Evolutionary conservation across 2,888 invertebrate species (phyloP).

Genomic region (Rhamnusium bicolor): DNA sequence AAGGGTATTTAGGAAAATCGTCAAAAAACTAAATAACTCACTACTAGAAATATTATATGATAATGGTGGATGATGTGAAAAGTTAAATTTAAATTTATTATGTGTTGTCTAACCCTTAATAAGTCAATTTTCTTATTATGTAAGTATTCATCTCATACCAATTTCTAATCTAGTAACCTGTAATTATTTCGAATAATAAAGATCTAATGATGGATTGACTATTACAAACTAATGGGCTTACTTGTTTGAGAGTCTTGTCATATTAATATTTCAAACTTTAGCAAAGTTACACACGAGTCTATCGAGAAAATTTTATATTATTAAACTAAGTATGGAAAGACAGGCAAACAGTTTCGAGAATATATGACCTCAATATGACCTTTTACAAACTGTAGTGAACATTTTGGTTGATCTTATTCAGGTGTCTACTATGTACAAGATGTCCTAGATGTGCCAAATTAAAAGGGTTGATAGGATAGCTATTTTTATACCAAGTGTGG

Average conservation of each 20-base stretch:
- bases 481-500: too few relatives aligned
- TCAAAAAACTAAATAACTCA: too few relatives aligned
- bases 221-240: not conserved
- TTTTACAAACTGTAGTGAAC: not conserved
- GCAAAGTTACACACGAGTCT: not conserved
- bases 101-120: too few relatives aligned
- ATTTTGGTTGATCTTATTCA: too few relatives aligned
- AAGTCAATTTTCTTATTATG: too few relatives aligned
- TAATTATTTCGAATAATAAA: not conserved
- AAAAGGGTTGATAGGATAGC: too few relatives aligned
- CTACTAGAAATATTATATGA: too few relatives aligned
- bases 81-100: too few relatives aligned
- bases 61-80: too few relatives aligned
- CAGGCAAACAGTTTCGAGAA: not conserved
- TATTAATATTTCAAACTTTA: not conserved
- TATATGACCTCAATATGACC: not conserved
- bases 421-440: too few relatives aligned
- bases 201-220: not conserved
- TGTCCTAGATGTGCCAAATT: too few relatives aligned
- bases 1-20: too few relatives aligned
- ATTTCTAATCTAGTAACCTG: not conserved
- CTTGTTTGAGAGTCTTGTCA: not conserved
- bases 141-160: not conserved
- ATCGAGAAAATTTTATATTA: not conserved
- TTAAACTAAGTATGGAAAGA: not conserved